These are phyloP conservation scores for Melipona beecheii DNA, from an alignment of 2,888 invertebrate species.

Conservation along the genomic window DNA sequence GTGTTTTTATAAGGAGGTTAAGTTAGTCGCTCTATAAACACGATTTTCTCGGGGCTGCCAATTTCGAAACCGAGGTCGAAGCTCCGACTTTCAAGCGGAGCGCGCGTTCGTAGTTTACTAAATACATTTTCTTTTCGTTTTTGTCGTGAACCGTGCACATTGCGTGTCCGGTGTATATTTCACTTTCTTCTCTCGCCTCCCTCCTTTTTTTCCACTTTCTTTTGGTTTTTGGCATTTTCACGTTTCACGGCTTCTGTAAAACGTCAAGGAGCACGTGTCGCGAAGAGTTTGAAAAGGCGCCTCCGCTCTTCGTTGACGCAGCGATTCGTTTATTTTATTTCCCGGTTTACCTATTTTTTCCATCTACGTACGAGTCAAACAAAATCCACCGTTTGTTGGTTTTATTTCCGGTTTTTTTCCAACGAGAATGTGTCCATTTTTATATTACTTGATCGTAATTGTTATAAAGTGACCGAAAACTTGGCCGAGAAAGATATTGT, in stretches of 20 bases:
- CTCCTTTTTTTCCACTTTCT: background rate
- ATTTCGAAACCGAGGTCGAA: background rate
- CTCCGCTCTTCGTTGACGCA: background rate
- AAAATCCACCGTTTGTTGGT: background rate
- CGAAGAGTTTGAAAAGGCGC: background rate
- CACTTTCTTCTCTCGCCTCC: background rate
- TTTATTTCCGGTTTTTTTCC: too few species aligned
- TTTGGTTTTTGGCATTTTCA: too few species aligned
- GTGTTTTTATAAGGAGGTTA: background rate
- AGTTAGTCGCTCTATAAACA: background rate
- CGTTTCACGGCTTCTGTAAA: background rate
- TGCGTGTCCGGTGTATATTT: slow-evolving; percentile 5
- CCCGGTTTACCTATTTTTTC: background rate
- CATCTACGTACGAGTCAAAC: background rate
- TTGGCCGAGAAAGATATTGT: too few species aligned
- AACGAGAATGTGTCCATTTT: too few species aligned
- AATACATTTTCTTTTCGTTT: slow-evolving; percentile 11
- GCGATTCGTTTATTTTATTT: background rate
- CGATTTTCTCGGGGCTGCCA: slow-evolving; percentile 10
- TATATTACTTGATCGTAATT: too few species aligned
- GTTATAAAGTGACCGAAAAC: too few species aligned
- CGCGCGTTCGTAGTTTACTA: background rate
- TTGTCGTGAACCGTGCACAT: background rate
- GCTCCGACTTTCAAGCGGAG: background rate
- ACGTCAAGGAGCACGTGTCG: background rate